phyloP scores from a whole-genome alignment of 2,797 vertebrate species.

The Poeciliopsis paucimaculata region DNA sequence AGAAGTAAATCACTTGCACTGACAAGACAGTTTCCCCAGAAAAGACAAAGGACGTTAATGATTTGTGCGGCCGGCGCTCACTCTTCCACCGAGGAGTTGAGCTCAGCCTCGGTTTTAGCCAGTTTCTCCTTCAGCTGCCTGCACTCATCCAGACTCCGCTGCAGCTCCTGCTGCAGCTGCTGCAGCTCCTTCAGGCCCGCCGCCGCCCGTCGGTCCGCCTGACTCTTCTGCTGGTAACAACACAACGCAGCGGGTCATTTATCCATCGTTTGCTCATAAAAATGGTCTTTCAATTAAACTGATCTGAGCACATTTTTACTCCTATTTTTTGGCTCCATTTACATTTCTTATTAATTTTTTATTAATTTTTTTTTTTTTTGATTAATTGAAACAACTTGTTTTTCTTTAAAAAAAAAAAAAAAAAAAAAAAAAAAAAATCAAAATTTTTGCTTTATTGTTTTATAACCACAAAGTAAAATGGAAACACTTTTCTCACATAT shows the following conservation, averaged over 20 bases:
- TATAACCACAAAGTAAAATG: background rate
- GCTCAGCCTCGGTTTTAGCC: slow-evolving; percentile 86
- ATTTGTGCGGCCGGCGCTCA: slow-evolving; percentile 74
- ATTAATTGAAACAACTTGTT: background rate
- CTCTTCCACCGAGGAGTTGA: slow-evolving; percentile 91
- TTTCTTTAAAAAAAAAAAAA: background rate
- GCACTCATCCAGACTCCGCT: slow-evolving; percentile 80
- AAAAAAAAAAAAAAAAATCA: background rate
- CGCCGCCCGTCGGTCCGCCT: slow-evolving; percentile 76
- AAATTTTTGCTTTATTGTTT: background rate
- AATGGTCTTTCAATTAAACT: background rate
- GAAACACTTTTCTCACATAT: background rate
- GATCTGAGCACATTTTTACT: background rate
- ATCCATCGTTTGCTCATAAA: background rate
- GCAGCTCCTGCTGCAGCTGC: slow-evolving; percentile 67
- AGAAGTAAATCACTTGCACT: background rate
- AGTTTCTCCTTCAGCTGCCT: slow-evolving; percentile 82
- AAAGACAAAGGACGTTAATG: slow-evolving; percentile 8
- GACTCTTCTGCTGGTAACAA: slow-evolving; percentile 80
- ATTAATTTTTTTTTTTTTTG: background rate
- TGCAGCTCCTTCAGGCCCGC: slow-evolving; percentile 82
- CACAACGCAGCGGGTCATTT: slow-evolving; percentile 7
- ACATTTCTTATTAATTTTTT: background rate
- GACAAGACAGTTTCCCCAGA: background rate
- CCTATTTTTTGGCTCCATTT: background rate